Evolutionary conservation across 2,113 vertebrate species (phyloP), one percentile per base, ranked within the genome.

Genomic region (Cnemophilus loriae): DNA sequence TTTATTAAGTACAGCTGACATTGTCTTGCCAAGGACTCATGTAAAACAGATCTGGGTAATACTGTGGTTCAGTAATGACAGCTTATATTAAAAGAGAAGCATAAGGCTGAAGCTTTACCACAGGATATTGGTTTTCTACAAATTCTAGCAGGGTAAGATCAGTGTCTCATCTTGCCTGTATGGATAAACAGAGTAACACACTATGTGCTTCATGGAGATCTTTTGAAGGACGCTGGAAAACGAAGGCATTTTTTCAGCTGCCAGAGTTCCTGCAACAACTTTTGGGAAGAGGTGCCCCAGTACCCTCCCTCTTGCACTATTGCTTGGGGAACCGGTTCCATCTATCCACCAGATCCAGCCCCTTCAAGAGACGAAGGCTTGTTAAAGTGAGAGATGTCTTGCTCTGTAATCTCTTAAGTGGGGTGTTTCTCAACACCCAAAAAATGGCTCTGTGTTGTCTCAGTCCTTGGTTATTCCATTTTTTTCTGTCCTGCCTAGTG

Each of bases 1-100:
- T 95, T 96, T 97, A 97, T 97, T 97, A 97, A 97, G 64, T 70
- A 87, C 96, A 95, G 85, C 93, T 95, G 97, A 97, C 78, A 84
- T 4, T 35, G 89, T 71, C 97, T 96, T 95, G 84, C 89, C 77
- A 96, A 94, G 93, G 87, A 59, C 95, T 97, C 96, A 76, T 93
- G 93, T 94, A 94, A 97, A 95, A 83, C 73, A 74, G 95, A 93
- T 93, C 71, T 79, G 65, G 60, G 87, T 81, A 91, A 90, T 73
- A 69, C 82, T 90, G 93, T 16, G 57, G 93, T 91, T 95, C 94
- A 83, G 89, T 42, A 86, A 89, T 79, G 89, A 96, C 75, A 35
- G 69, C 60, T 87, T 78, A 68, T 93, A 96, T 85, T 95, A 92
- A 94, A 92, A 95, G 21, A 82, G 88, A 93, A 96, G 67, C 63